Evolutionary conservation across 2,113 vertebrate genomes (phyloP), one percentile per base, ranked within the genome.

Genomic region (Bubo blakistoni): DNA sequence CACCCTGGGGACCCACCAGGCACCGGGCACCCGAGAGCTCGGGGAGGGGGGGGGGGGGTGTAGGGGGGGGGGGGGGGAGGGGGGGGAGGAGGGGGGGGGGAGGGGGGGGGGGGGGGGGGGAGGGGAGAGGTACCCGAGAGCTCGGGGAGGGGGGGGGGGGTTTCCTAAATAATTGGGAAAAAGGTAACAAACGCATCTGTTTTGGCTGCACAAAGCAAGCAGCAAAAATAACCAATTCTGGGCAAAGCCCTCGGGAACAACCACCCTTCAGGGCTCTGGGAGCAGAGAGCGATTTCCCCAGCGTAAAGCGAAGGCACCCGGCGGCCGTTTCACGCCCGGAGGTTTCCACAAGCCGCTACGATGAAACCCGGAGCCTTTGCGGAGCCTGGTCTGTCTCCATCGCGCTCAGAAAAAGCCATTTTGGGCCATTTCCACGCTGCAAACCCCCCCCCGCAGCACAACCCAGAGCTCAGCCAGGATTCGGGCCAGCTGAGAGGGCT

Each of bases 251-350:
- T 4, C 8, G 30, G 44, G 32, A 52, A 42, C 9, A 49, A 13
- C 11, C 15, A 17, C 22, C 46, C 22, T 3, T 3, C 4, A 10
- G 26, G 3, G 17, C 4, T 18, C 13, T 1, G 29, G 46, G 36
- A 70, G 42, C 83, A 40, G 21, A 36, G 49, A 8, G 10, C 11
- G 7, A 16, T 32, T 40, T 10, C 20, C 55, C 84, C 57, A 3
- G 55, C 2, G 0, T 2, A 5, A 27, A 29, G 25, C 3, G 2
- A 16, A 8, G 4, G 8, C 36, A 2, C 26, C 17, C 18, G 2
- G 55, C 34, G 20, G 38, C 44, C 4, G 44, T 44, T 44, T 16
- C 44, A 16, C 7, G 16, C 44, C 44, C 16, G 16, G 44, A 44
- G 44, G 44, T 16, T 44, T 44, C 44, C 44, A 44, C 44, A 16